Evolutionary conservation across 2,113 vertebrate species (phyloP).

Genomic region (Coryphaenoides rupestris): DNA sequence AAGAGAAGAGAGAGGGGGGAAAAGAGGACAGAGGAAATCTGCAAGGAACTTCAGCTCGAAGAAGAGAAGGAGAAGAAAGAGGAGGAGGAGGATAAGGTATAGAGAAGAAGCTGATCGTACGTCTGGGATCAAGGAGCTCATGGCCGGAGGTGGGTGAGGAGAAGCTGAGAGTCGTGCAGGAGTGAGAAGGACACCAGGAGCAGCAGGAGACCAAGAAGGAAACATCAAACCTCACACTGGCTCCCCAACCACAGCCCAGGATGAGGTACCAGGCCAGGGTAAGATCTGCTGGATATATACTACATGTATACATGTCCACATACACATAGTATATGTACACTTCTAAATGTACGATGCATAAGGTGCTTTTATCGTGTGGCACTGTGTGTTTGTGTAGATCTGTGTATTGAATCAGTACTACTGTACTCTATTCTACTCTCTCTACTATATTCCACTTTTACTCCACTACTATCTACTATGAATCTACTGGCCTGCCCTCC

Average conservation of each 20-base stretch:
- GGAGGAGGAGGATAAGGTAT: slow-evolving; percentile 25
- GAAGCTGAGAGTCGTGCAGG: slow-evolving; percentile 29
- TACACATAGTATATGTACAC: too few relatives aligned
- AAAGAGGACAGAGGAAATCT: slow-evolving; percentile 21
- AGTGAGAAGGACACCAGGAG: slow-evolving; percentile 41
- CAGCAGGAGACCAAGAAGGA: slow-evolving; percentile 13
- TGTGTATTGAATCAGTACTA: too few relatives aligned
- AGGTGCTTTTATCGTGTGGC: too few relatives aligned
- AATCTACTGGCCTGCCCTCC: too few relatives aligned
- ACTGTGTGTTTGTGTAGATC: too few relatives aligned
- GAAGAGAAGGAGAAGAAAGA: slow-evolving; percentile 17
- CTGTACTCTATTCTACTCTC: too few relatives aligned
- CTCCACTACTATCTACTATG: too few relatives aligned
- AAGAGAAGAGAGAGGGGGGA: slow-evolving; percentile 8
- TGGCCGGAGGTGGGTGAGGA: slow-evolving; percentile 47
- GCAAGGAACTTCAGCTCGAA: neutral
- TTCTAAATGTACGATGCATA: too few relatives aligned
- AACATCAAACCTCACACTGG: slow-evolving; percentile 20
- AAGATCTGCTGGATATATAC: slow-evolving; percentile 34
- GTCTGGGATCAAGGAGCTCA: slow-evolving; percentile 16
- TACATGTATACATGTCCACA: neutral
- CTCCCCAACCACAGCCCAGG: slow-evolving; percentile 43
- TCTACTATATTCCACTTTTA: too few relatives aligned
- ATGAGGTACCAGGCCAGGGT: slow-evolving; percentile 72
- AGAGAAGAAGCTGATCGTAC: slow-evolving; percentile 31